Percentiles rank a stretch among this genome's conserved stretches.
Evolutionary conservation across 92 coral and sea anemone species (phyloP).

Genomic region (Nematostella vectensis): DNA sequence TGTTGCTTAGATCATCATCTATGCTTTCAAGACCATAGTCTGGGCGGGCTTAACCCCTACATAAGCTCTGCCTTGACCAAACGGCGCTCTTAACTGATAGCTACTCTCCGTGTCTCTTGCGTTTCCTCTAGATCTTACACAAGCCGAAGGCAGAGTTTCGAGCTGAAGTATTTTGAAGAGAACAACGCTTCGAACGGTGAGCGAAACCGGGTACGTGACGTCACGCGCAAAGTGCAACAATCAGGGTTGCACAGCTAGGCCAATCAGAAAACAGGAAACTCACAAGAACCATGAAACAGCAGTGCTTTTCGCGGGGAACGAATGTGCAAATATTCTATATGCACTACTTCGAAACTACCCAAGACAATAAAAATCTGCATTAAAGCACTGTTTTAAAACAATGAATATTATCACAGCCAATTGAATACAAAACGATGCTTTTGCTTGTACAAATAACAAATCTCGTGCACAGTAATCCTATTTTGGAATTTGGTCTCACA

Average conservation of each 20-base stretch:
- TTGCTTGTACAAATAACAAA: not conserved
- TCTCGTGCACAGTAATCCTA: not conserved
- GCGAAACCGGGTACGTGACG: slow-evolving; percentile 27
- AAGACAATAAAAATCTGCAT: no score
- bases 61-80: no score
- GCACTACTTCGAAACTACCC: not conserved
- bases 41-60: no score
- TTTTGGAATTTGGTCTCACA: not conserved
- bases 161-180: no score
- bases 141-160: no score
- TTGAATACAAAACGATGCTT: not conserved
- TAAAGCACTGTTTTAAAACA: no score
- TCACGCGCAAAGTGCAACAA: slow-evolving; percentile 21
- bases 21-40: no score
- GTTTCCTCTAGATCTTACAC: no score
- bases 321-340: not conserved
- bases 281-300: not conserved
- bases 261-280: slow-evolving; percentile 9
- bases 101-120: no score
- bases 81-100: no score
- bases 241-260: slow-evolving; percentile 2
- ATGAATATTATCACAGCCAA: no score
- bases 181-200: slow-evolving; percentile 2
- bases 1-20: not conserved
- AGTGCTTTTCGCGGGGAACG: not conserved